Conservation (phyloP, 35 echinoderm and acorn worm species). For the Apostichopus parvimensis region DNA sequence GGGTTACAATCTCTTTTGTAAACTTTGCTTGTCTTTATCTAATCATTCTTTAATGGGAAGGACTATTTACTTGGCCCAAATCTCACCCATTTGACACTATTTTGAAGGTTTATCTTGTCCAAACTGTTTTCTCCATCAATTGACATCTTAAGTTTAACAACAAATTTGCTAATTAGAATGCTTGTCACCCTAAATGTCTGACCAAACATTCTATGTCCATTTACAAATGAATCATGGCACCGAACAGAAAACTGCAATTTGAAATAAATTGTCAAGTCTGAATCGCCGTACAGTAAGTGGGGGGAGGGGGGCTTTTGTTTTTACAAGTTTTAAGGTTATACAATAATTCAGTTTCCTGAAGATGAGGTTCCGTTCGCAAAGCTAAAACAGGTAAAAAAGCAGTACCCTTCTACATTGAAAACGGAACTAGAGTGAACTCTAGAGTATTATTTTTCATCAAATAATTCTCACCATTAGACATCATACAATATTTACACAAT, state of each 20-base stretch:
- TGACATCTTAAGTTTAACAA: conserved; percentile 43
- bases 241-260: not conserved
- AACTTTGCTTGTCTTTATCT: conserved; percentile 9
- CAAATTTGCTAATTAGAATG: conserved; percentile 52
- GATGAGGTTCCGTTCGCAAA: no score
- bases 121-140: conserved; percentile 29
- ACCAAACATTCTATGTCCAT: conserved; percentile 31
- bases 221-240: conserved; percentile 43
- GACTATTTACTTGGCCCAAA: conserved; percentile 20
- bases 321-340: no score
- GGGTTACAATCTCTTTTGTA: conserved; percentile 32
- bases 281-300: no score
- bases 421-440: no score
- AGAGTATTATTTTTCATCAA: no score
- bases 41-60: not conserved
- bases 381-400: no score
- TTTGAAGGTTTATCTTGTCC: conserved; percentile 13
- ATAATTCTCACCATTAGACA: no score
- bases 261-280: not conserved
- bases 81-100: conserved; percentile 37
- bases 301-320: no score
- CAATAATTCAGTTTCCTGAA: no score
- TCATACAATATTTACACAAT: no score
- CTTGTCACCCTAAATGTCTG: conserved; percentile 38
- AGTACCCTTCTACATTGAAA: no score